Evolutionary conservation across 2,797 vertebrate genomes (phyloP).

Genomic region (Coluber constrictor): DNA sequence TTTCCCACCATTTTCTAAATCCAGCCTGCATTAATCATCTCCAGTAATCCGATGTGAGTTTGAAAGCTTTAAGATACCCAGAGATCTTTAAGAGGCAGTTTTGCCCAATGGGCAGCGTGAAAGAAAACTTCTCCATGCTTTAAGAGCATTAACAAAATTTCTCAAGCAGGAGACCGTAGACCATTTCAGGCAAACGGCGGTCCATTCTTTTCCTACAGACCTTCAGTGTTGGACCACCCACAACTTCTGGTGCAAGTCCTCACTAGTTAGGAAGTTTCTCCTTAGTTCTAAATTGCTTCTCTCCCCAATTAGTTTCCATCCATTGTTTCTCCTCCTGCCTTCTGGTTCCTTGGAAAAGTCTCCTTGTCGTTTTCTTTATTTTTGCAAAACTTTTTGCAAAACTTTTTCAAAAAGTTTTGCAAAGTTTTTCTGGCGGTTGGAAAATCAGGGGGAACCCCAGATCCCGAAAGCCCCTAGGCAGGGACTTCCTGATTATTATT

Average conservation of each 20-base stretch:
- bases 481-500: too few relatives aligned
- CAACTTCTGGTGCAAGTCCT: neutral
- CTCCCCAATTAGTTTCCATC: neutral
- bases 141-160: accelerated
- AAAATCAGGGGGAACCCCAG: neutral
- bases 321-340: neutral
- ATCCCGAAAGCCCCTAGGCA: neutral
- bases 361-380: neutral
- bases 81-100: neutral
- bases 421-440: neutral
- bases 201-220: neutral
- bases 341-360: neutral
- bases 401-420: neutral
- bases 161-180: accelerated
- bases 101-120: too few relatives aligned
- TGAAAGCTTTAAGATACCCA: neutral
- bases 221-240: neutral
- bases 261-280: too few relatives aligned
- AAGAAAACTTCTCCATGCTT: neutral
- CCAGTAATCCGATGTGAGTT: neutral
- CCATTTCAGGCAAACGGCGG: neutral
- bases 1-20: neutral
- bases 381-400: too few relatives aligned
- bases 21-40: neutral
- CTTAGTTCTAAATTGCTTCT: neutral